phyloP scores from a whole-genome alignment of 2,113 vertebrate species.

The Trachemys scripta region DNA sequence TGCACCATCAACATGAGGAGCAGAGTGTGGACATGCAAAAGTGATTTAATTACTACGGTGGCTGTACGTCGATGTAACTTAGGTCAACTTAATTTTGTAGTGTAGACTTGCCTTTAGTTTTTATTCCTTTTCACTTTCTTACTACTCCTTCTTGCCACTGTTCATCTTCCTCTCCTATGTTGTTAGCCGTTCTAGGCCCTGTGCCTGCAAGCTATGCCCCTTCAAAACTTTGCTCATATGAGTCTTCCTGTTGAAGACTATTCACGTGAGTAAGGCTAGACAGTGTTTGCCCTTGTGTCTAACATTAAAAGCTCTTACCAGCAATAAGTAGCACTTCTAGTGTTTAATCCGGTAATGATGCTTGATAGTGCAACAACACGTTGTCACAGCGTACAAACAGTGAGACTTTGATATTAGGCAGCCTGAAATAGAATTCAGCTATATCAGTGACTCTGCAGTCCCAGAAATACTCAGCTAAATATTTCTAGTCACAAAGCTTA shows the following conservation, averaged over 20 bases:
- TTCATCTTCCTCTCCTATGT: not conserved
- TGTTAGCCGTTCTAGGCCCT: not conserved
- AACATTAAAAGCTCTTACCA: not conserved
- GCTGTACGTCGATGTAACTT: not conserved
- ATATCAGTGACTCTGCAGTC: conserved; percentile 33
- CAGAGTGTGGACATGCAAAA: no score
- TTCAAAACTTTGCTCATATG: not conserved
- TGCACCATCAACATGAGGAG: no score
- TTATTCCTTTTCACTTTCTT: not conserved
- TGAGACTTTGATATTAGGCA: not conserved
- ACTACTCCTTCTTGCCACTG: rapidly evolving
- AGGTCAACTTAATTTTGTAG: not conserved
- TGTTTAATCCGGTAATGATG: not conserved
- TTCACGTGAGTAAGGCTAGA: not conserved
- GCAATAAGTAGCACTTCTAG: not conserved
- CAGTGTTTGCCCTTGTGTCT: not conserved
- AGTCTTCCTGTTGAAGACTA: not conserved
- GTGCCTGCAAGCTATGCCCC: rapidly evolving
- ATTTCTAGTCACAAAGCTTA: conserved; percentile 34
- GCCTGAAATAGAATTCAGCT: conserved; percentile 12
- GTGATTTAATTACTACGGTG: not conserved
- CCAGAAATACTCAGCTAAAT: conserved; percentile 18
- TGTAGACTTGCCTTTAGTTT: not conserved
- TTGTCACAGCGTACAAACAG: not conserved
- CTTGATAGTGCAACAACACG: not conserved